phyloP scores from a whole-genome alignment of 2,888 invertebrate species.

The Megaustenia siamemsis region DNA sequence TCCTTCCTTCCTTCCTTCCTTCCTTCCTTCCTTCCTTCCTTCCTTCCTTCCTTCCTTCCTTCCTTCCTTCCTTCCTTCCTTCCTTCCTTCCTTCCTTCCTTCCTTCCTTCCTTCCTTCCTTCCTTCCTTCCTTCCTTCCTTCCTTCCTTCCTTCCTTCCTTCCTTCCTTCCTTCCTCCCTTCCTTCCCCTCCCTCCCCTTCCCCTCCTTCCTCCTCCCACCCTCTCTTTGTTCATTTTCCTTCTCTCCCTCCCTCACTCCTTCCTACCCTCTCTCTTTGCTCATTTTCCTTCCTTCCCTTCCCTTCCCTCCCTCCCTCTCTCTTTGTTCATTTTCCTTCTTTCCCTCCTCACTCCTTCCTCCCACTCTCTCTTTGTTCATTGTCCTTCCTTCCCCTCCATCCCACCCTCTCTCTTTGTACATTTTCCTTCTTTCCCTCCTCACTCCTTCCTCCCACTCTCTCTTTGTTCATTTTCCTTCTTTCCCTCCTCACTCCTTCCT shows the following conservation, averaged over 20 bases:
- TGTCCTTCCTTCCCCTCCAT: too few relatives aligned
- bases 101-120: too few relatives aligned
- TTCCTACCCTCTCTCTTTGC: background rate
- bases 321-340: background rate
- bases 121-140: background rate
- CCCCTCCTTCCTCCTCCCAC: too few relatives aligned
- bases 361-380: too few relatives aligned
- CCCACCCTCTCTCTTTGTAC: too few relatives aligned
- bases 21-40: background rate
- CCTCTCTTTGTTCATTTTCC: background rate
- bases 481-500: too few relatives aligned
- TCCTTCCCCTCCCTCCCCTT: background rate
- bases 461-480: too few relatives aligned
- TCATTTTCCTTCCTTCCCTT: background rate
- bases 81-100: background rate
- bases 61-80: background rate
- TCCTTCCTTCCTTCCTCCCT: background rate
- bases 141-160: background rate
- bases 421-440: too few relatives aligned
- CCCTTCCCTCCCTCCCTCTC: conserved; percentile 3
- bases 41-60: background rate
- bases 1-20: background rate
- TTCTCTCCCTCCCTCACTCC: background rate
- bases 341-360: conserved; percentile 19
- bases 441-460: too few relatives aligned